Evolutionary conservation across 2,113 vertebrate genomes (phyloP).

Genomic region (Syngnathus typhle): DNA sequence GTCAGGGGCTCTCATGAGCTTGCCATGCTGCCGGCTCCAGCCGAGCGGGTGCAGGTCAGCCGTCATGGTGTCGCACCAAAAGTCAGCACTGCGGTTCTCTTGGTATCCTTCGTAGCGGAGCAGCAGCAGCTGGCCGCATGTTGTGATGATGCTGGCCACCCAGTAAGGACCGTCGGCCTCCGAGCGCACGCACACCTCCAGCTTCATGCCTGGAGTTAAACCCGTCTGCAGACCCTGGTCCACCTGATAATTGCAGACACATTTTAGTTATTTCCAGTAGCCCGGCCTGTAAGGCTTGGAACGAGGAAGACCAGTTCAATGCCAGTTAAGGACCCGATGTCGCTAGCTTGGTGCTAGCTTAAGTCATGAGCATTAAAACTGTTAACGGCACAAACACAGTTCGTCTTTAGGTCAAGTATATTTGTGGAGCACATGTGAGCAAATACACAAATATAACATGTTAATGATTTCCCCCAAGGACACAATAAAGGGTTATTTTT

Average conservation of each 20-base stretch:
- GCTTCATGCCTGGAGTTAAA: constrained; percentile 93
- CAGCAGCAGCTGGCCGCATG: constrained; percentile 91
- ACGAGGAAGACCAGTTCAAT: not conserved
- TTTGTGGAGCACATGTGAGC: not conserved
- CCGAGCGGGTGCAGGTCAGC: constrained; percentile 88
- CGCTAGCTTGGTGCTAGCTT: not conserved
- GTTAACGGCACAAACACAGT: not conserved
- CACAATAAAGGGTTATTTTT: not conserved
- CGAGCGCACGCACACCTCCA: constrained; percentile 83
- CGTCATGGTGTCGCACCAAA: constrained; percentile 94
- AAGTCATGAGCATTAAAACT: no score
- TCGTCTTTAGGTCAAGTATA: not conserved
- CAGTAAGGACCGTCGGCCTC: constrained; percentile 82
- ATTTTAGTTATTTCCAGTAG: not conserved
- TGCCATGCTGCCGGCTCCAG: constrained; percentile 89
- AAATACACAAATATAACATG: not conserved
- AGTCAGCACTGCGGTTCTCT: constrained; percentile 91
- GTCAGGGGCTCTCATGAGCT: constrained; percentile 84
- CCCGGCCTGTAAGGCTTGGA: not conserved
- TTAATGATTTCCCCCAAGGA: not conserved
- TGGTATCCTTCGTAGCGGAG: constrained; percentile 90
- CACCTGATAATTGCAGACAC: constrained; percentile 69
- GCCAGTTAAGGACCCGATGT: not conserved
- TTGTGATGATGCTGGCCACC: constrained; percentile 92
- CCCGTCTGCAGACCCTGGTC: constrained; percentile 91